phyloP scores from a whole-genome alignment of 2,888 invertebrate genomes.

The Apoda limacodes region DNA sequence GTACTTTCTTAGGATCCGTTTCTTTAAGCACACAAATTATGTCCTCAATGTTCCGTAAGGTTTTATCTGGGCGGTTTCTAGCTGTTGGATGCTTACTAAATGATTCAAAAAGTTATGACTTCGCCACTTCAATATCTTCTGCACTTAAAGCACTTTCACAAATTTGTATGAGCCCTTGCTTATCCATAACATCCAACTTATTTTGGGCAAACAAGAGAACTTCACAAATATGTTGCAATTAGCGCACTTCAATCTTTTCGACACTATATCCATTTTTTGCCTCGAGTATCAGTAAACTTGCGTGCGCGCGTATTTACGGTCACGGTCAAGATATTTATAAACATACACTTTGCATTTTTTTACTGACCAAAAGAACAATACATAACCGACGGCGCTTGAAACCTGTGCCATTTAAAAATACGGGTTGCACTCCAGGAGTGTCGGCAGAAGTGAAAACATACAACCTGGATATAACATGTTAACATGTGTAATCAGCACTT shows the following conservation, averaged over 20 bases:
- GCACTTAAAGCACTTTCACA: conserved; percentile 7
- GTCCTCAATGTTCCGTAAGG: conserved; percentile 8
- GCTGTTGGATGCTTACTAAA: not conserved
- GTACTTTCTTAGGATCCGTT: conserved; percentile 13
- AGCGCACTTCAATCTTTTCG: not conserved
- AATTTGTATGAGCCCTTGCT: conserved; percentile 6
- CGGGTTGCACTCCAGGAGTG: too few species aligned
- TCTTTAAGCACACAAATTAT: conserved; percentile 11
- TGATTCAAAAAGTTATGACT: conserved; percentile 7
- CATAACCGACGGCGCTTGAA: conserved; percentile 6
- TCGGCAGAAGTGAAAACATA: too few species aligned
- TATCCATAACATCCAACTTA: conserved; percentile 3
- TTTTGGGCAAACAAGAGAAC: conserved; percentile 3
- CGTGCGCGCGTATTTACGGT: not conserved
- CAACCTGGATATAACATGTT: too few species aligned
- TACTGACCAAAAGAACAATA: conserved; percentile 11
- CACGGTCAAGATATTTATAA: too few species aligned
- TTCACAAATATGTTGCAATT: conserved; percentile 4
- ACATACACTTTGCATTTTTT: too few species aligned
- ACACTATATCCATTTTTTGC: not conserved
- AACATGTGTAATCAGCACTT: too few species aligned
- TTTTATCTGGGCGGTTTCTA: conserved; percentile 10
- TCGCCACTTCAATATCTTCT: conserved; percentile 4
- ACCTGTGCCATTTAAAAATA: too few species aligned
- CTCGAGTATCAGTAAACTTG: not conserved